Base-by-base conservation (phyloP, 2,113 vertebrate genomes). In the Telmatochromis sp. region DNA sequence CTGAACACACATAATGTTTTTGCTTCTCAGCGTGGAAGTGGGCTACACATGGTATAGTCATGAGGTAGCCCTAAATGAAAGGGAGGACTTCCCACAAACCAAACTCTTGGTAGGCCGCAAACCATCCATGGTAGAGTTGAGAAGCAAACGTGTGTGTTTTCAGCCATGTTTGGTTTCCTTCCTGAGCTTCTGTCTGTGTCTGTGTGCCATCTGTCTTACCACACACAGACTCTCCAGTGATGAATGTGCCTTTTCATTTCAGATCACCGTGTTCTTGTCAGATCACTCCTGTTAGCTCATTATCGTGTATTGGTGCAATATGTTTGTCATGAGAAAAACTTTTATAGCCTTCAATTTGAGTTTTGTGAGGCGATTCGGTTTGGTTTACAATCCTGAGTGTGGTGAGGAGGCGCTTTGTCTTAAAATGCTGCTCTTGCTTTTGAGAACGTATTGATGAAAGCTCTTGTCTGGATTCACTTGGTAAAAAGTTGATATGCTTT, bases 61-160 rank as follows among this genome's bases (percentile, higher is more conserved):
- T 26, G 87, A 75, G 21, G 21, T 80, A 58, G 82, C 28, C 86
- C 73, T 75, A 63, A 91, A 86, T 26, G 19, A 84, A 87, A 86
- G 42, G 37, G 83, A 85, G 53, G 84, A 47, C 84, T 84, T 65
- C 17, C 89, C 89, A 90, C 86, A 89, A 89, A 88, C 86, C 90
- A 93, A 93, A 92, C 88, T 90, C 80, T 88, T 85, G 93, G 95
- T 94, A 87, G 80, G 92, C 92, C 94, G 87, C 94, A 94, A 93
- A 90, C 92, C 89, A 81, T 85, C 58, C 21, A 35, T 45, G 47
- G 85, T 53, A 31, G 58, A 60, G 31, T 75, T 2, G 1, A 81
- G 57, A 84, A 75, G 81, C 81, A 53, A 85, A 81, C n/a, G 80
- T 91, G 88, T 89, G 85, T 92, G 93, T 94, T 91, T 91, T 86